phyloP scores from a whole-genome alignment of 2,888 invertebrate species.

The Drosophila birchii region DNA sequence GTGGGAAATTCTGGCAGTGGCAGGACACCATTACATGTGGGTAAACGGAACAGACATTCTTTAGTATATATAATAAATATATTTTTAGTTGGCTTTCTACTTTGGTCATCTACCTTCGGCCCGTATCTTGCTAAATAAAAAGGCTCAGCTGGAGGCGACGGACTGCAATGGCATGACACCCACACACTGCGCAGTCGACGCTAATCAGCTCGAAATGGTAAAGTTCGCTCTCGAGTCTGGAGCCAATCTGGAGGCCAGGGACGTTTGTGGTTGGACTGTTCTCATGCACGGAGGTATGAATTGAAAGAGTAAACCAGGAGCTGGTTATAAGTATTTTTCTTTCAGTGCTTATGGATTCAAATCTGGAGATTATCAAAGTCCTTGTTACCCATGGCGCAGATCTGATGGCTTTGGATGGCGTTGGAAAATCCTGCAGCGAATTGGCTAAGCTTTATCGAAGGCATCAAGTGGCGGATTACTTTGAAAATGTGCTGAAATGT shows the following conservation, averaged over 20 bases:
- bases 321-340: not conserved
- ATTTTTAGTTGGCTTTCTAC: conserved; percentile 81
- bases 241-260: conserved; percentile 81
- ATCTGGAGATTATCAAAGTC: conserved; percentile 79
- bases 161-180: conserved; percentile 83
- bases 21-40: conserved; percentile 83
- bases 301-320: not conserved
- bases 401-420: conserved; percentile 69
- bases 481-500: conserved; percentile 68
- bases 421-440: conserved; percentile 75
- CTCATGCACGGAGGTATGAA: conserved; percentile 82
- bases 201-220: conserved; percentile 82
- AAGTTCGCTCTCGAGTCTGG: conserved; percentile 83
- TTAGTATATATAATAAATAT: not conserved
- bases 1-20: conserved; percentile 80
- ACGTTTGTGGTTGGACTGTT: conserved; percentile 83
- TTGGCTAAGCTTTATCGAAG: conserved; percentile 81
- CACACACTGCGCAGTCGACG: conserved; percentile 83
- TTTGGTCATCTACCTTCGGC: conserved; percentile 82
- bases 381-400: conserved; percentile 80
- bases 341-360: conserved; percentile 81
- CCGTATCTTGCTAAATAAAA: conserved; percentile 83
- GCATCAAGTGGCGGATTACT: conserved; percentile 70
- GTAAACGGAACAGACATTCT: conserved; percentile 27
- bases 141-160: conserved; percentile 81